phyloP scores from a whole-genome alignment of 2,113 vertebrate genomes.

The Heteronetta atricapilla region DNA sequence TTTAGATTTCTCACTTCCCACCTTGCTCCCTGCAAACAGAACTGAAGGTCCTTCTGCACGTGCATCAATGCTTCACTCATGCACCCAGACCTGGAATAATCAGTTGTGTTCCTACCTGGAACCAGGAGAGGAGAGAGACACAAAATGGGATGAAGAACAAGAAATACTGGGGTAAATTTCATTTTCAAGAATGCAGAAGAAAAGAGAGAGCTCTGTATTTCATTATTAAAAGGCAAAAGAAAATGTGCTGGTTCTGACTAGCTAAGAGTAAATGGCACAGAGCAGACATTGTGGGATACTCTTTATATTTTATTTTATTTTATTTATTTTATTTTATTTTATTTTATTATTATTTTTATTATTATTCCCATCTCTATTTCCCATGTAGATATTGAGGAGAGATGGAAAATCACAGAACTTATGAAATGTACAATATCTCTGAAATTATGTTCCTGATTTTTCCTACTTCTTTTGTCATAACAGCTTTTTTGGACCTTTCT shows the following conservation, averaged over 20 bases:
- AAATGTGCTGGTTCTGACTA: not conserved
- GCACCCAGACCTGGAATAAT: not conserved
- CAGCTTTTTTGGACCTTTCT: not conserved
- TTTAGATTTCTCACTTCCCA: not conserved
- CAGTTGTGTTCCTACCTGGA: not conserved
- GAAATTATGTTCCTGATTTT: not conserved
- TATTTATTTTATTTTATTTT: no score
- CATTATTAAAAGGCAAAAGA: not conserved
- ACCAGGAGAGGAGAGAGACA: not conserved
- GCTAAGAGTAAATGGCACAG: not conserved
- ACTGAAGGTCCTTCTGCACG: fast-evolving
- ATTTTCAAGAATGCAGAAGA: not conserved
- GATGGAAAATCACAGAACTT: not conserved
- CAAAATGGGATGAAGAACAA: not conserved
- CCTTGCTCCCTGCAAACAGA: not conserved
- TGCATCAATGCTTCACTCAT: not conserved
- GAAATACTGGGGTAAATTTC: not conserved
- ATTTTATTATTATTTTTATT: no score
- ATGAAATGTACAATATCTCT: not conserved
- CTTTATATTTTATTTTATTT: no score
- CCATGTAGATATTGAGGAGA: not conserved
- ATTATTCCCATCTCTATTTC: not conserved
- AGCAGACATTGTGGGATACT: not conserved
- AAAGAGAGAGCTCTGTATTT: not conserved
- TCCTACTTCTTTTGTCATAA: not conserved